These are phyloP conservation scores for Phenganax subtilis DNA, from an alignment of 92 coral and sea anemone species.

Conservation along the genomic window DNA sequence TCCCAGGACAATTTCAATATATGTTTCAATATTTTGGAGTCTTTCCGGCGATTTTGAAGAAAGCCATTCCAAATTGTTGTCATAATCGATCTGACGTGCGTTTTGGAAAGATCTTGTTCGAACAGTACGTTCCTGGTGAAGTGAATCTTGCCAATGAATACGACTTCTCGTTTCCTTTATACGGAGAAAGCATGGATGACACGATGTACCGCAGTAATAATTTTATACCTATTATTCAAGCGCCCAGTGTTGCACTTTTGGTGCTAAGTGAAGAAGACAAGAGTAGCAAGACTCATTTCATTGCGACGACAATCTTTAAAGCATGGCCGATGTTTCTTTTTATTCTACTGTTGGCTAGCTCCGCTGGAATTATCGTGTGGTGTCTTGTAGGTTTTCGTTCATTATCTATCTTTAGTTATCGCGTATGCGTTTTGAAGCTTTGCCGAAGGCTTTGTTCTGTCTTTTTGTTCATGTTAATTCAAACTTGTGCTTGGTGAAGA, in stretches of 20 bases:
- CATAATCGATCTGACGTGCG: slow-evolving; percentile 52
- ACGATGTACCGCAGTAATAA: slow-evolving; percentile 51
- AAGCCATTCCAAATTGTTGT: slow-evolving; percentile 60
- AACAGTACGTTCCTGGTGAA: slow-evolving; percentile 57
- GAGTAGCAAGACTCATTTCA: slow-evolving; percentile 47
- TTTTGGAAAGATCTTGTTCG: slow-evolving; percentile 63
- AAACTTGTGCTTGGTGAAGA: too few species aligned
- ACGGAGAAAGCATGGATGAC: slow-evolving; percentile 60
- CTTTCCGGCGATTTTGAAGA: slow-evolving; percentile 67
- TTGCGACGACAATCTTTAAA: slow-evolving; percentile 60
- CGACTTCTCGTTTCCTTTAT: slow-evolving; percentile 81
- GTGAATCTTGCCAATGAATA: slow-evolving; percentile 41
- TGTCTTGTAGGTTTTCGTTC: slow-evolving; percentile 51
- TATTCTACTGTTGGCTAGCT: slow-evolving; percentile 58
- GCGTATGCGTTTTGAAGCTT: background rate
- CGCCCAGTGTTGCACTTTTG: slow-evolving; percentile 67
- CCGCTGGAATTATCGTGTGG: slow-evolving; percentile 71
- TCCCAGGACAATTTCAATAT: background rate
- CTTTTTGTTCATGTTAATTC: too few species aligned
- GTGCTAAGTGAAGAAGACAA: slow-evolving; percentile 53
- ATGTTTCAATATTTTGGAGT: slow-evolving; percentile 39
- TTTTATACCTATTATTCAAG: slow-evolving; percentile 64
- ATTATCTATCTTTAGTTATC: background rate
- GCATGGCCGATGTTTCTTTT: slow-evolving; percentile 77
- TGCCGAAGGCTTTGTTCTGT: too few species aligned